Evolutionary conservation across 2,888 invertebrate genomes (phyloP).

Genomic region (Pseudolycoriella hygida): DNA sequence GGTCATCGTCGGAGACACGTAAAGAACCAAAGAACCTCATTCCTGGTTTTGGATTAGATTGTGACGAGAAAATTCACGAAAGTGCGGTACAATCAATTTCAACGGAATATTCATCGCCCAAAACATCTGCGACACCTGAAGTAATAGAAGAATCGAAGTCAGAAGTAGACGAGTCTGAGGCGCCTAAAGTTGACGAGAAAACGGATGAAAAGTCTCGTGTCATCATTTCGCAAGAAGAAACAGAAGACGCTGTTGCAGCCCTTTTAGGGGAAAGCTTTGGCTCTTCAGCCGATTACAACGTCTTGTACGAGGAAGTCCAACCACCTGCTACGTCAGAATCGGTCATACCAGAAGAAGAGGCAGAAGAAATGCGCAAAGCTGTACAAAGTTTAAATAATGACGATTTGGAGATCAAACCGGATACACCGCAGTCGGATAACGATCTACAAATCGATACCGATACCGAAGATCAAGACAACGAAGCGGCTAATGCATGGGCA

Average conservation of each 20-base stretch:
- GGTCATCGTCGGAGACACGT: slow-evolving; percentile 16
- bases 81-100: slow-evolving; percentile 67
- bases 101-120: slow-evolving; percentile 19
- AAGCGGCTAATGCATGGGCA: slow-evolving; percentile 25
- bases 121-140: neutral
- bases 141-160: neutral
- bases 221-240: slow-evolving; percentile 80
- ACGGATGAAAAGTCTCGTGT: slow-evolving; percentile 61
- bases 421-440: slow-evolving; percentile 69
- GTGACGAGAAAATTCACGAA: slow-evolving; percentile 55
- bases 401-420: slow-evolving; percentile 59
- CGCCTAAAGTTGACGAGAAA: slow-evolving; percentile 34
- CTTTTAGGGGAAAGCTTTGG: slow-evolving; percentile 74
- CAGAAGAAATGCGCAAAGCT: slow-evolving; percentile 70
- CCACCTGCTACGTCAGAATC: slow-evolving; percentile 27
- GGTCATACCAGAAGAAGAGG: slow-evolving; percentile 47
- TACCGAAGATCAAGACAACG: slow-evolving; percentile 56
- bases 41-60: slow-evolving; percentile 44
- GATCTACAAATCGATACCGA: slow-evolving; percentile 75
- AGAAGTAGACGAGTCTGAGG: slow-evolving; percentile 19
- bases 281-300: slow-evolving; percentile 36
- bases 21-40: slow-evolving; percentile 42
- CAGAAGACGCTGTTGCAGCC: slow-evolving; percentile 81
- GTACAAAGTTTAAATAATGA: slow-evolving; percentile 60
- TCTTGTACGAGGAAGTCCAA: slow-evolving; percentile 35